Base-by-base conservation (phyloP, 2,797 vertebrate species). In the Clarias platycephalus region DNA sequence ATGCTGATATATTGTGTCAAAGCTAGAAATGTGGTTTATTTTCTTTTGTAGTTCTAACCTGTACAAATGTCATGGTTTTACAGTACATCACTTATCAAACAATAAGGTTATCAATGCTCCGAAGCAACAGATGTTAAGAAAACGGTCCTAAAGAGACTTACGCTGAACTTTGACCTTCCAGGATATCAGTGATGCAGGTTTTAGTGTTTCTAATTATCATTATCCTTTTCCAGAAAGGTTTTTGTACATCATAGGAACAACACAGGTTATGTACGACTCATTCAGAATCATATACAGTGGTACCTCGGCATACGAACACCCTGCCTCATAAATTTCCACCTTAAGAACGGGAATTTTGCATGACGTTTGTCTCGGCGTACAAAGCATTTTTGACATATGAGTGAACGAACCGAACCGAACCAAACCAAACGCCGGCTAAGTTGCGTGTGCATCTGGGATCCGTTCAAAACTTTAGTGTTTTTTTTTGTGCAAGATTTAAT, bases 71-170 rank as follows among this genome's bases (percentile, higher is more conserved):
- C n/a, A 40, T 26, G 13, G 26, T 49, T n/a, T n/a, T 26, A 74
- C n/a, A n/a, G n/a, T n/a, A n/a, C 71, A 74, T 16, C n/a, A 55
- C 18, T 28, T 28, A 28, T 53, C 15, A 74, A 57, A 49, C 40
- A 53, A 44, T 49, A 26, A 55, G 7, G 0, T 28, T 16, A 74
- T 16, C 18, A 58, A 22, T 12, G n/a, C 49, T 57, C 26, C 20
- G 28, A 9, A 55, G 40, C 24, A n/a, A 44, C 2, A 10, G n/a
- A 9, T 55, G 55, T 16, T 34, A 62, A 71, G 13, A 83, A 76
- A 80, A 57, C 7, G 37, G 26, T 62, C 37, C 60, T 88, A 77
- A 72, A 83, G 74, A 28, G 74, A 28, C 26, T 74, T 18, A 34
- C 3, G 2, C n/a, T 83, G 49, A 53, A 26, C 3, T 60, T 81